These are phyloP conservation scores for Peromyscus eremicus DNA, from an alignment of 2,797 vertebrate species.

Conservation along the genomic window DNA sequence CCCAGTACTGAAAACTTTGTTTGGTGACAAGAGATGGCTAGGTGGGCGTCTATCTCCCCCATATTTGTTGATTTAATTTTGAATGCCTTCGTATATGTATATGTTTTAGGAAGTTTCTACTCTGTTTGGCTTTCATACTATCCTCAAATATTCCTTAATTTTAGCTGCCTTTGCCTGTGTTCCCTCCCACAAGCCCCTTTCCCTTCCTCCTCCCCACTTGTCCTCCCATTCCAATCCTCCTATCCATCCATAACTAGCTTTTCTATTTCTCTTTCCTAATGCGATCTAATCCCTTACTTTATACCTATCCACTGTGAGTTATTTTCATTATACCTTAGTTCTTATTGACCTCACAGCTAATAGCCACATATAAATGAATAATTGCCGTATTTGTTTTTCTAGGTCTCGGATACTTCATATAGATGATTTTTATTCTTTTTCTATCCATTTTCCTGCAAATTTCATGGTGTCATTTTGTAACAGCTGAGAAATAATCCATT, in stretches of 20 bases:
- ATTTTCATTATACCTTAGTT: neutral
- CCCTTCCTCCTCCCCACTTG: neutral
- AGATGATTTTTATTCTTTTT: neutral
- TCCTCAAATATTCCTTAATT: neutral
- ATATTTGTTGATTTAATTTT: neutral
- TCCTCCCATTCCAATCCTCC: rapidly evolving
- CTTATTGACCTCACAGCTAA: neutral
- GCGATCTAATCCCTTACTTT: neutral
- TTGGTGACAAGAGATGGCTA: neutral
- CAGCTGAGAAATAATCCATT: neutral
- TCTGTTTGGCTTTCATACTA: neutral
- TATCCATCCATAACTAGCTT: neutral
- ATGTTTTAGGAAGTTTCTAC: neutral
- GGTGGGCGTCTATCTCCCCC: rapidly evolving
- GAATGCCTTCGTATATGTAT: too few relatives aligned
- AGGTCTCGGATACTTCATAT: neutral
- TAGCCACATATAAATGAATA: neutral
- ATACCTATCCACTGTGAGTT: neutral
- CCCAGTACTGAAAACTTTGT: neutral
- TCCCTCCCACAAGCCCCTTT: neutral
- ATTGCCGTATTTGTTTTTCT: too few relatives aligned
- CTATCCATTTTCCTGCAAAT: neutral
- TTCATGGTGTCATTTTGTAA: neutral
- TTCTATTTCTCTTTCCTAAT: neutral
- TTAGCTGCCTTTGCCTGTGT: neutral